Conservation (phyloP, 2,797 vertebrate species). For the Artibeus jamaicensis region DNA sequence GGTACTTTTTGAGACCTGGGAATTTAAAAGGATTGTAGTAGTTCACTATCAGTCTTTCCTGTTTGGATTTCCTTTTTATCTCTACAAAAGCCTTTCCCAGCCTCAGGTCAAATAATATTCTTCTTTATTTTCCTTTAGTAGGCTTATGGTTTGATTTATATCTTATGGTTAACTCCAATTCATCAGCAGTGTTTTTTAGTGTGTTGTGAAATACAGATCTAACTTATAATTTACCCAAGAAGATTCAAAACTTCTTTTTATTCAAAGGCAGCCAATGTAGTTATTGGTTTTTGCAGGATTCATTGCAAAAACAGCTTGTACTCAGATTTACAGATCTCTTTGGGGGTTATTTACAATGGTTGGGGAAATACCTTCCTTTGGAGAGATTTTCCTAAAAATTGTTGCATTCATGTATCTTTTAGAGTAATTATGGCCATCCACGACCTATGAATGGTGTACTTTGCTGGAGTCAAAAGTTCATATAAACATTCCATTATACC, state of each 20-base stretch:
- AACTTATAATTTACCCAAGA: not conserved
- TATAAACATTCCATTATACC: slow-evolving; percentile 59
- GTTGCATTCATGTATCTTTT: slow-evolving; percentile 51
- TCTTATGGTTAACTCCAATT: not conserved
- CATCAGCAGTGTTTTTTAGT: not conserved
- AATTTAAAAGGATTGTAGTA: not conserved
- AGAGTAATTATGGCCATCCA: slow-evolving; percentile 56
- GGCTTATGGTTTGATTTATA: slow-evolving; percentile 15
- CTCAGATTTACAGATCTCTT: slow-evolving; percentile 18
- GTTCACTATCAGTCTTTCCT: not conserved
- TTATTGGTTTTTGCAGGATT: not conserved
- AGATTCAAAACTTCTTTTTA: not conserved
- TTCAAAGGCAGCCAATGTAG: not conserved
- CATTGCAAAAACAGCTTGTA: not conserved
- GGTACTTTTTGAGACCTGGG: not conserved
- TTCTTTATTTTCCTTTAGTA: not conserved
- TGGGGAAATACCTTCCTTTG: not conserved
- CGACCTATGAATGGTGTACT: slow-evolving; percentile 40
- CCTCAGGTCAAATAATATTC: not conserved
- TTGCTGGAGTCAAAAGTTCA: slow-evolving; percentile 67
- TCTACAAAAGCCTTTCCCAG: not conserved
- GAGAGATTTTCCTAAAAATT: slow-evolving; percentile 22
- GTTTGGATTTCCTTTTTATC: not conserved
- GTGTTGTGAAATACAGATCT: not conserved
- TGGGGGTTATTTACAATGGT: not conserved